Base-by-base conservation (phyloP, 1,140 invertebrate genomes). In the Aporrectodea caliginosa region DNA sequence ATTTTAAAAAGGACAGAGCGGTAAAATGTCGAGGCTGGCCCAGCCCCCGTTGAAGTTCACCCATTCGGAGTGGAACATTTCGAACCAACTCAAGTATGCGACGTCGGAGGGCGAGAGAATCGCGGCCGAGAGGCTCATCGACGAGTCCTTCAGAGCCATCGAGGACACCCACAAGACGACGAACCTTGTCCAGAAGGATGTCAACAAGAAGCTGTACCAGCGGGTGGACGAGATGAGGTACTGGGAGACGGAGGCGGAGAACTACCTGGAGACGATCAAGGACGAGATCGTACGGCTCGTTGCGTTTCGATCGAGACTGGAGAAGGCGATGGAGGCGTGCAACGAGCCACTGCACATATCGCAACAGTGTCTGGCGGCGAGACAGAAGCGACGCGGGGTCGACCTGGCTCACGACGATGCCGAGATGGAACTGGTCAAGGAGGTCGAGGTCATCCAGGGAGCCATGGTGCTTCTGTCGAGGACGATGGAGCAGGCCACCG, bases 211-310 rank as follows among this genome's bases (percentile, higher is more conserved):
- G 82, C 83, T 89, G 69, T 90, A 93, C 84, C 93, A 95, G 88
- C 91, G 94, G 83, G 90, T 95, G 16, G 91, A 92, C 77, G 93
- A 96, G 83, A 92, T 96, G 58, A 91, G 93, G 80, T 95, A 93
- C 85, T 92, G 92, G 83, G 93, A 92, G 84, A 90, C 91, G 16
- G 94, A 96, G 85, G 87, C 96, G n/a, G 90, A 93, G 83, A 88
- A 90, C 1, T 92, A 93, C 86, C 91, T 94, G 79, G 92, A 92
- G 85, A 92, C 93, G 43, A 88, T 93, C 27, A 90, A 91, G 73
- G 88, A 91, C 35, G 93, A 95, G 88, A 89, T 93, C 68, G 93
- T 94, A 84, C 91, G 91, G 69, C 85, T 94, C 1, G 84, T 85
- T 16, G 90, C 91, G n/a, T 93, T 93, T 80, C 92, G 92, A 87